These are phyloP conservation scores for Oncorhynchus keta DNA, from an alignment of 2,113 vertebrate species.

Conservation along the genomic window DNA sequence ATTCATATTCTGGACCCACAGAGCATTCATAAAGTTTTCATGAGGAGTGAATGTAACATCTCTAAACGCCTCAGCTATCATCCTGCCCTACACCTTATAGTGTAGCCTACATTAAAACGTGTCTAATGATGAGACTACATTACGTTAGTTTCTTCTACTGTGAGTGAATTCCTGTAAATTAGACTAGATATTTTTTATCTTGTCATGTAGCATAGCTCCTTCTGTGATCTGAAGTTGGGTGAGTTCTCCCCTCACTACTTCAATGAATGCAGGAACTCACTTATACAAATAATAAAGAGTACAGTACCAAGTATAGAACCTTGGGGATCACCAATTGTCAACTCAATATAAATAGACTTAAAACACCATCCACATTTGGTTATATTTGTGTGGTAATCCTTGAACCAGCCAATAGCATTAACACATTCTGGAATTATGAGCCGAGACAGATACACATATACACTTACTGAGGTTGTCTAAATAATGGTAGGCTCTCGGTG, in stretches of 20 bases:
- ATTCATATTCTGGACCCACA: constrained; percentile 55
- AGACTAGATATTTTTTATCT: neutral
- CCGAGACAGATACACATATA: neutral
- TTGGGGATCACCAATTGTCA: too few relatives aligned
- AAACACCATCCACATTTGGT: too few relatives aligned
- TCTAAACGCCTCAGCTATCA: constrained; percentile 55
- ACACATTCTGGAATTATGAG: constrained; percentile 16
- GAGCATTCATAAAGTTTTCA: constrained; percentile 69
- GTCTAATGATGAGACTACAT: constrained; percentile 19
- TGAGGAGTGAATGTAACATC: constrained; percentile 66
- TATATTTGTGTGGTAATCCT: too few relatives aligned
- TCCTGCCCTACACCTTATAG: constrained; percentile 36
- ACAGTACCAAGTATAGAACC: too few relatives aligned
- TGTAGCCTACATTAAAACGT: constrained; percentile 50
- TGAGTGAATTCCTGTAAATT: constrained; percentile 15
- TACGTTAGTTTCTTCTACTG: constrained; percentile 31
- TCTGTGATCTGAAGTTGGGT: neutral
- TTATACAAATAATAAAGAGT: neutral
- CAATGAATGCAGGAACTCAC: too few relatives aligned
- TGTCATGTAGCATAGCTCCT: neutral
- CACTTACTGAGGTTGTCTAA: neutral
- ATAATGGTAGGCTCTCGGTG: neutral
- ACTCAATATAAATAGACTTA: too few relatives aligned
- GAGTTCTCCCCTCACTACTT: neutral
- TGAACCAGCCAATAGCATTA: too few relatives aligned